Conservation (phyloP, 2,113 vertebrate species). For the Lanius collurio region DNA sequence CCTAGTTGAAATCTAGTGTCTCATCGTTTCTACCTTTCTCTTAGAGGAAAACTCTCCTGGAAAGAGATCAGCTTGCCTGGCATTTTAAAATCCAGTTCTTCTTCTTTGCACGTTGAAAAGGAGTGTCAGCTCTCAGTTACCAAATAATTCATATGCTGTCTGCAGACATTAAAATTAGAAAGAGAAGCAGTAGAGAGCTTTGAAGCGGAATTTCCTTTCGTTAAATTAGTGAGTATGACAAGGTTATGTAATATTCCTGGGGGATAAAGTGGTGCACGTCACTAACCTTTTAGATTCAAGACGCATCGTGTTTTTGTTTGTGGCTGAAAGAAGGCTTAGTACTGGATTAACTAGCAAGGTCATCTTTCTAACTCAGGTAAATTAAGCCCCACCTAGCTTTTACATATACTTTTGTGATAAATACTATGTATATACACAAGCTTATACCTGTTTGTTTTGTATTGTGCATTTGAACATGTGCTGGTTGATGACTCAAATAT, state of each 20-base stretch:
- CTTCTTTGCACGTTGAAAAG: conserved; percentile 28
- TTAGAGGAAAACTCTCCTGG: not conserved
- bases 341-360: conserved; percentile 69
- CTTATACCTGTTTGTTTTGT: not conserved
- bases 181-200: conserved; percentile 63
- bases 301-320: conserved; percentile 78
- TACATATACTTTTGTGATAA: not conserved
- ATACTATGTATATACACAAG: not conserved
- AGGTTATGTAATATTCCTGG: conserved; percentile 74
- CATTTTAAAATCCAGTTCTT: conserved; percentile 44
- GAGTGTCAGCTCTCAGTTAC: conserved; percentile 54
- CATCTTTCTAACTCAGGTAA: conserved; percentile 73
- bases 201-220: conserved; percentile 65
- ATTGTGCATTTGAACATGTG: not conserved
- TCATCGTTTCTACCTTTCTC: not conserved
- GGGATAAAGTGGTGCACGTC: conserved; percentile 59
- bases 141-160: conserved; percentile 68
- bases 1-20: not conserved
- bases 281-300: conserved; percentile 70
- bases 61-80: conserved; percentile 11
- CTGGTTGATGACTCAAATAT: not conserved
- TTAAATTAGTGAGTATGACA: conserved; percentile 72
- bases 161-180: conserved; percentile 71
- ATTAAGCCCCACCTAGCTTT: conserved; percentile 60
- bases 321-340: conserved; percentile 68